Base-by-base conservation (phyloP, 2,797 vertebrate species). In the Aldrovandia affinis region DNA sequence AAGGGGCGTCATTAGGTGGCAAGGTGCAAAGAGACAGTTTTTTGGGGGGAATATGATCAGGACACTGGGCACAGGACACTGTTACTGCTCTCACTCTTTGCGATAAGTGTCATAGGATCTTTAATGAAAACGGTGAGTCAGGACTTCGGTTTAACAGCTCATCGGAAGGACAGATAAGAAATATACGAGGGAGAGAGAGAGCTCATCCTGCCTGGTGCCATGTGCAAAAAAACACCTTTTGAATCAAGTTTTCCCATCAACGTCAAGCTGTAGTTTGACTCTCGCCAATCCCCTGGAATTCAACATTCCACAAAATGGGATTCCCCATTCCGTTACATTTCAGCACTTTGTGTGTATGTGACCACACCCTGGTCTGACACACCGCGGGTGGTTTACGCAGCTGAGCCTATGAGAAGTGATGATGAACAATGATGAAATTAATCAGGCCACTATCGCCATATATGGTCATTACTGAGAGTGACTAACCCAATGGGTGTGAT, bases 401-500 rank as follows among this genome's bases (percentile, higher is more conserved):
- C 73, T 25, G 39, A 15, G 42, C 42, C 0, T 25, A 9, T 28
- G 22, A 7, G 28, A 14, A 44, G 30, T 44, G 20, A 77, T 25
- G 39, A 47, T 44, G 42, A 25, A 47, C 39, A 22, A 77, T 77
- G 73, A 77, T 77, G 39, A 47, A 77, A 44, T 77, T n/a, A 20
- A 77, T 77, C 73, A 77, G 73, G 22, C 73, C 73, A 47, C 33
- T n/a, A 39, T 6, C 33, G 22, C 73, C 73, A 44, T 77, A 77
- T 77, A 77, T 77, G 73, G 73, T 47, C 73, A 20, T 20, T 14
- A n/a, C 36, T 25, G 73, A n/a, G 39, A n/a, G 30, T 77, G 73
- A 77, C 39, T 77, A 44, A 77, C 42, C 4, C 9, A 25, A 20
- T 73, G 73, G 25, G 73, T 39, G 70, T 25, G 39, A 44, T 47